Base-by-base conservation (phyloP, 1,140 invertebrate species). In the Stegodyphus mimosarum region DNA sequence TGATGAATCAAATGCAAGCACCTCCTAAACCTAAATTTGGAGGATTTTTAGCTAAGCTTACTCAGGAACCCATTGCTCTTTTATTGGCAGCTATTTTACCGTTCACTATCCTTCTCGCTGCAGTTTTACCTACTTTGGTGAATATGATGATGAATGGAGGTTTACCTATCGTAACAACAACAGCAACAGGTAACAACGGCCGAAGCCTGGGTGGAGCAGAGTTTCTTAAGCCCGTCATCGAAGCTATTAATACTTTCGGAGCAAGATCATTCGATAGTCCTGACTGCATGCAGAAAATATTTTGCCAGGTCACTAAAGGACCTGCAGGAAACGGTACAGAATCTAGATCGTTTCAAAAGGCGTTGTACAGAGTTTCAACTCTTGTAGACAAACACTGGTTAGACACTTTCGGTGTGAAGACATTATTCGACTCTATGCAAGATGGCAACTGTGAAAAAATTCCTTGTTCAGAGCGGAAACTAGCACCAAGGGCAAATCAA, bases 141-240 rank as follows among this genome's bases (percentile, higher is more conserved):
- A 86, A 86, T n/a, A 86, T 86, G 83, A 78, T 78, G 74, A 86
- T 86, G 83, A 86, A 86, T 5, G 75, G 75, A 6, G 75, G 75
- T 10, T 10, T 86, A 9, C 83, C 83, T 52, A 86, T 77, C 7
- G 60, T 86, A 11, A 75, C 85, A 6, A 83, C 79, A 6, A 86
- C 85, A 71, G 79, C 85, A 13, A 76, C 85, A 17, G 81, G 73
- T 2, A 60, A 64, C 63, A 79, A 66, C 11, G 78, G 69, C 64
- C n/a, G 79, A 60, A 71, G 75, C 5, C 3, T 83, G 7, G 53
- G 9, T 5, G 75, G 52, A 7, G 55, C 51, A 0, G 63, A 83
- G 9, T 75, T 70, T 17, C n/a, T 74, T 6, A 69, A 67, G 10
- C 86, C 86, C 11, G 71, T 87, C 10, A 7, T 87, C 2, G 55